phyloP scores from a whole-genome alignment of 2,113 vertebrate genomes.

The Rhabdomys dilectus region DNA sequence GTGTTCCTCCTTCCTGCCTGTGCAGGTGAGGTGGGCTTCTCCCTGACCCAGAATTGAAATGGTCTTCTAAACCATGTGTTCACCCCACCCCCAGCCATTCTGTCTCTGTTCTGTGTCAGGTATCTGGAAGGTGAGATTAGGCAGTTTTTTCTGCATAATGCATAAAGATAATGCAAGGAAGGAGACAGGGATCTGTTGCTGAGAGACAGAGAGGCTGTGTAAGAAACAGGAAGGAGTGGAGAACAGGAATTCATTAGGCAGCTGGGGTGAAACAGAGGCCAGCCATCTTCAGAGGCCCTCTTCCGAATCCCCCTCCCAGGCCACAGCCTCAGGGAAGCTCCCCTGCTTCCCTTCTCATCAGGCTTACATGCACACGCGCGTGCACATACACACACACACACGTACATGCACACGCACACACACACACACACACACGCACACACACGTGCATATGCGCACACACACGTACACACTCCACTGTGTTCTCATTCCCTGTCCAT shows the following conservation, averaged over 20 bases:
- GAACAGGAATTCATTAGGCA: neutral
- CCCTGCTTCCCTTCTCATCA: neutral
- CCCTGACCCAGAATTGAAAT: neutral
- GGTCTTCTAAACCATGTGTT: neutral
- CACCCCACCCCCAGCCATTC: neutral
- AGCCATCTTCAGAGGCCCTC: neutral
- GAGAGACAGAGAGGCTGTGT: conserved; percentile 37
- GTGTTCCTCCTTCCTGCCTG: neutral
- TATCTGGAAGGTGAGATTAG: neutral
- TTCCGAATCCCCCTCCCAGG: neutral
- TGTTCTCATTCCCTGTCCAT: no score
- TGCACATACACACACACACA: neutral
- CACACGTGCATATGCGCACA: no score
- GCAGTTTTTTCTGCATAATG: neutral
- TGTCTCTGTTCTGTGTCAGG: neutral
- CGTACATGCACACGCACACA: no score
- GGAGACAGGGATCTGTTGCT: neutral
- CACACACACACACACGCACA: neutral
- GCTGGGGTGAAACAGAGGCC: neutral
- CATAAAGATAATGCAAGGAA: conserved; percentile 6
- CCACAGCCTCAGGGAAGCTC: neutral
- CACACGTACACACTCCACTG: neutral
- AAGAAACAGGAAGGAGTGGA: neutral
- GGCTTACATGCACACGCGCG: neutral
- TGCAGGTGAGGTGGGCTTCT: neutral